These are phyloP conservation scores for Anolis apletophallus DNA, from an alignment of 2,797 vertebrate species.

Conservation along the genomic window DNA sequence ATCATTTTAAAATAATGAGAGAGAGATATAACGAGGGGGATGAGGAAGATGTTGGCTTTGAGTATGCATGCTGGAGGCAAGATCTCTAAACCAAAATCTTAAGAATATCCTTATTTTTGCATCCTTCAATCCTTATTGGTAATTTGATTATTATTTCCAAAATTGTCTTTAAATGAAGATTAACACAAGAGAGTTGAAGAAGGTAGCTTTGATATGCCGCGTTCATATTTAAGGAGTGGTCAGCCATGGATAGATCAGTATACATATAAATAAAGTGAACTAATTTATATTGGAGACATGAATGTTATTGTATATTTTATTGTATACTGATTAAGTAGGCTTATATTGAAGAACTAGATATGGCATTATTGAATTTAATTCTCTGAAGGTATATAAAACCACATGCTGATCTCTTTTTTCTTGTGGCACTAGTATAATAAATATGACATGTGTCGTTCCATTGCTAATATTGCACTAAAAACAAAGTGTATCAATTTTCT, in stretches of 20 bases:
- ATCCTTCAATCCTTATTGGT: too few relatives aligned
- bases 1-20: too few relatives aligned
- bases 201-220: not conserved
- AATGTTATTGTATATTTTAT: too few relatives aligned
- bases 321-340: not conserved
- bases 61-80: too few relatives aligned
- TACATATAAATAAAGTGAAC: slow-evolving; percentile 14
- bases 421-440: not conserved
- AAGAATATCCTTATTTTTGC: too few relatives aligned
- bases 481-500: not conserved
- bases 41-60: too few relatives aligned
- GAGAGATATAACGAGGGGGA: too few relatives aligned
- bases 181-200: not conserved
- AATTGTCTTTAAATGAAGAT: slow-evolving; percentile 14
- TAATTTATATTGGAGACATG: not conserved
- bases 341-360: not conserved
- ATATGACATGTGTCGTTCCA: not conserved
- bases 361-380: not conserved
- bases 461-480: not conserved
- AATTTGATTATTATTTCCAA: not conserved
- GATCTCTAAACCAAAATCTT: too few relatives aligned
- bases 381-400: not conserved
- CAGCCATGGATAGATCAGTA: not conserved
- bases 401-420: not conserved
- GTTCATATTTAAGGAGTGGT: not conserved